A percentile compares a stretch with the other conserved stretches of the same genome.
Evolutionary conservation across 2,113 vertebrate genomes (phyloP).

Genomic region (Oceanodroma tethys): DNA sequence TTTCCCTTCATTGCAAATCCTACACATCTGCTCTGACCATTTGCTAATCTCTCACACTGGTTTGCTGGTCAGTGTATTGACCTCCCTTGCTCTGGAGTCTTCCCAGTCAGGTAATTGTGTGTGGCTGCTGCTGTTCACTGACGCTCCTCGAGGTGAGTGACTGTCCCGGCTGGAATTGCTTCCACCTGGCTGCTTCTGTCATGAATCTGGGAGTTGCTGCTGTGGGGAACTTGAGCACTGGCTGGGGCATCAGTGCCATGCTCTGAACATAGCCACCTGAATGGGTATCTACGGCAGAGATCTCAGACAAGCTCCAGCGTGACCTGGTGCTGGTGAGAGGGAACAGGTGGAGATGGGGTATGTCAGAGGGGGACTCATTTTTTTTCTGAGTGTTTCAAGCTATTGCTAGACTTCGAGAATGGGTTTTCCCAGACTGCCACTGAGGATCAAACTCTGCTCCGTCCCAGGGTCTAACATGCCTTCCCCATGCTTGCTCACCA

Average conservation of each 20-base stretch:
- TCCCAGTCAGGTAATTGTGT: neutral
- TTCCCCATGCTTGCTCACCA: rapidly evolving
- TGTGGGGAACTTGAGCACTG: neutral
- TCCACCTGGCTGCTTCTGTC: neutral
- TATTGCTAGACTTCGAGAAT: neutral
- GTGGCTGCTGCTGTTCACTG: neutral
- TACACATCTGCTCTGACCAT: neutral
- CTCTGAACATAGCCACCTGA: neutral
- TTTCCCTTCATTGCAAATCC: neutral
- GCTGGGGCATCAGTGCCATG: rapidly evolving
- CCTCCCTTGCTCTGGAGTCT: neutral
- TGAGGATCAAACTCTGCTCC: neutral
- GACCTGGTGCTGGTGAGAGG: neutral
- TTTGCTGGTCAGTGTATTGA: neutral
- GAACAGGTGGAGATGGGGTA: neutral
- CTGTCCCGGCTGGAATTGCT: neutral
- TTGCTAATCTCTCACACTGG: neutral
- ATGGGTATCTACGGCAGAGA: neutral
- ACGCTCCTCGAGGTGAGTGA: rapidly evolving
- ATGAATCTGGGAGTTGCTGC: neutral
- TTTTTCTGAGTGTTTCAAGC: neutral
- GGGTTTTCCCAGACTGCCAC: neutral
- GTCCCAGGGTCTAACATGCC: neutral
- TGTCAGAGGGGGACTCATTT: no score
- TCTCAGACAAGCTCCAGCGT: neutral